phyloP scores from a whole-genome alignment of 2,797 vertebrate genomes.

The Pogonophryne albipinna region DNA sequence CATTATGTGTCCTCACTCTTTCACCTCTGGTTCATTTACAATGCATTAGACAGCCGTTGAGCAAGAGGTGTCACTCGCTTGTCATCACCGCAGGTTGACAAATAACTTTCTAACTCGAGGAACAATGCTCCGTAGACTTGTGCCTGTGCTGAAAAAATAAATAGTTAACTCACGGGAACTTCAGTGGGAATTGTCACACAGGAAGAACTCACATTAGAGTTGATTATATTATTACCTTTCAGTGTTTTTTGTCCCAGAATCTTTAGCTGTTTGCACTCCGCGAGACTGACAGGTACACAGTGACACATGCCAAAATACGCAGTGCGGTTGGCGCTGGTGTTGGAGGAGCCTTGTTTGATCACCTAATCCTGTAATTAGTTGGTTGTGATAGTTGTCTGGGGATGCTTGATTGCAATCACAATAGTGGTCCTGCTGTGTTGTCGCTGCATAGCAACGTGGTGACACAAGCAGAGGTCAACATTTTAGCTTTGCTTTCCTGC shows the following conservation, averaged over 20 bases:
- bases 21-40: conserved; percentile 14
- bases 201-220: conserved; percentile 29
- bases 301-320: conserved; percentile 61
- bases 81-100: conserved; percentile 52
- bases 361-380: conserved; percentile 68
- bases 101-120: conserved; percentile 3
- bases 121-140: conserved; percentile 13
- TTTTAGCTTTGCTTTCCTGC: conserved; percentile 9
- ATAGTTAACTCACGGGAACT: conserved; percentile 5
- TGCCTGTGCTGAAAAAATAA: conserved; percentile 22
- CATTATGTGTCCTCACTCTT: conserved; percentile 22
- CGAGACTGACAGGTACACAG: conserved; percentile 59
- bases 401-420: conserved; percentile 69
- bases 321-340: conserved; percentile 32
- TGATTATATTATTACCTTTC: conserved; percentile 40
- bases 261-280: conserved; percentile 54
- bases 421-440: conserved; percentile 33
- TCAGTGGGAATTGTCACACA: conserved; percentile 16
- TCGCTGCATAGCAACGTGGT: conserved; percentile 28
- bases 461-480: conserved; percentile 35
- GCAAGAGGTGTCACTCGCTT: conserved; percentile 29
- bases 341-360: conserved; percentile 64
- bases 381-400: conserved; percentile 60
- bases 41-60: conserved; percentile 29
- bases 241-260: neutral